Evolutionary conservation across 2,888 invertebrate species (phyloP), one percentile per base, ranked within the genome.

Genomic region (Coleophora flavipennella): DNA sequence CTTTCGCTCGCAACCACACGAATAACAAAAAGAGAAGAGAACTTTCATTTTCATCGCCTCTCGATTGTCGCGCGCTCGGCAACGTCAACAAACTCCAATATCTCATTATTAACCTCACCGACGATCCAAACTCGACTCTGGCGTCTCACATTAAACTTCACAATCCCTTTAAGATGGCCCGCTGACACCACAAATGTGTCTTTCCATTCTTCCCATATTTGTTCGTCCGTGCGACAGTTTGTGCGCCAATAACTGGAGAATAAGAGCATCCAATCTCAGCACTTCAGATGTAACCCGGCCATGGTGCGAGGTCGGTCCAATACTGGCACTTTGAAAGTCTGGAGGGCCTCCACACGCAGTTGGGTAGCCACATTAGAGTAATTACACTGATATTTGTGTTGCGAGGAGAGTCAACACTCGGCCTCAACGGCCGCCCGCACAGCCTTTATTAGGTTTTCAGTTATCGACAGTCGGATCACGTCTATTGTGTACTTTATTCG

Each of bases 1-100:
- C n/a, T n/a, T 29, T 29, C 4, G 29, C 29, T 4, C 3, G n/a
- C n/a, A n/a, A n/a, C n/a, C n/a, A n/a, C n/a, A n/a, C n/a, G n/a
- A n/a, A n/a, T n/a, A n/a, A n/a, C 2, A 29, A n/a, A 29, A 9
- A 29, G 11, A 29, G n/a, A 29, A 29, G 10, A 29, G 46, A 45
- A 49, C 51, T 59, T 50, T 51, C 45, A 46, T 48, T 45, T 44
- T 48, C 48, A 48, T 53, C 48, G 43, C 49, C 53, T 48, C 50
- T 53, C 49, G 45, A 43, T 14, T 61, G 59, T 50, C 47, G 49
- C 55, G 49, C 53, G 61, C 20, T 20, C 3, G 6, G 6, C 20
- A 20, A 66, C 70, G 62, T 67, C 67, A 63, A 66, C 66, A 66
- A 65, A 62, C 58, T 54, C 59, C 64, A 59, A 67, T 69, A 42